Evolutionary conservation across 1,140 invertebrate species (phyloP), one percentile per base, ranked within the genome.

Genomic region (Rhyacophila brunnea): DNA sequence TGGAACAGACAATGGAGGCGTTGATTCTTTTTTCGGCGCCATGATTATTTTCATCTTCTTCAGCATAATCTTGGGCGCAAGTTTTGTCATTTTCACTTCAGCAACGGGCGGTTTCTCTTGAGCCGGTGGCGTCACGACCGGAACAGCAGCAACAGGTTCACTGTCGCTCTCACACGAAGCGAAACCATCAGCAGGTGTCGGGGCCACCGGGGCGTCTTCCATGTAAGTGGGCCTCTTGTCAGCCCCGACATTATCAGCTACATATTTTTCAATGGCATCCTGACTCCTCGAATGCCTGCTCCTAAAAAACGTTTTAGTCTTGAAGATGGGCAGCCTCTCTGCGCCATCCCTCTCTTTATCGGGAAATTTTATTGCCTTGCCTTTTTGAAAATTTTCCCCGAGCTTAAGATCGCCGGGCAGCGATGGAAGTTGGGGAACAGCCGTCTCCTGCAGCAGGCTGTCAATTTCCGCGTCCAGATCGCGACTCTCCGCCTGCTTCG

Each of bases 381-480:
- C 18, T 18, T 19, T 45, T 15, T 40, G 38, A 28, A 28, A 28
- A 15, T 15, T 40, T 74, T 75, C 74, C 67, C 75, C 71, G 3
- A 74, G 71, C 67, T 74, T 75, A 46, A 77, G 64, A 18, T 72
- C 63, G 64, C 73, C 68, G 6, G 74, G 74, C 15, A 71, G 68
- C 2, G 71, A 66, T 11, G 81, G 81, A 35, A 85, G 56, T 45
- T 77, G 71, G 9, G 83, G 81, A 1, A 84, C 72, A 48, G 71
- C 71, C 2, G 82, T 83, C 66, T 79, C 78, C 56, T 80, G 79
- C 38, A 85, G 70, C 36, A 85, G 59, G 58, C 79, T 77, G 13
- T 80, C 76, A 42, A 84, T 79, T 63, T 81, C 79, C 61, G 71
- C 68, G 10, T 79, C 77, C 23, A 82, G 69, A 52, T 80, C 77